These are phyloP conservation scores for Anhinga rufa DNA, from an alignment of 2,113 vertebrate species.

Conservation along the genomic window DNA sequence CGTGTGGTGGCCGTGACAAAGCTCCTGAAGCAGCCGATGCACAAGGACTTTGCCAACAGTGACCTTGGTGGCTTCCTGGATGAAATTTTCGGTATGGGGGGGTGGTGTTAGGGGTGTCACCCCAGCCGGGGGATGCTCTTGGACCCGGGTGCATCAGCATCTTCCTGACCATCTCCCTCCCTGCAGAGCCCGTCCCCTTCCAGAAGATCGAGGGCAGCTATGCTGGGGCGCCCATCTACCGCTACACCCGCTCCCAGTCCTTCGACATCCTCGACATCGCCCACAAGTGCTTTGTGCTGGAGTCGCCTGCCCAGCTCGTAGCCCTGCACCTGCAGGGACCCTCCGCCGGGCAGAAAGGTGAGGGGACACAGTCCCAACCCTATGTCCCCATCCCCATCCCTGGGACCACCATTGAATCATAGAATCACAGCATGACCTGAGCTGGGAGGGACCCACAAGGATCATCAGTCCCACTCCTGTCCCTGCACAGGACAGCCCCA, in stretches of 20 bases:
- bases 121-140: background rate
- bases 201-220: background rate
- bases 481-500: too few relatives aligned
- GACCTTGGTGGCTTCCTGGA: conserved; percentile 30
- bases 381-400: background rate
- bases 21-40: background rate
- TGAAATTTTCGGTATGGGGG: background rate
- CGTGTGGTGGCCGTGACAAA: background rate
- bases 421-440: too few relatives aligned
- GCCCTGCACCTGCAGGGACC: conserved; percentile 55
- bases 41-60: background rate
- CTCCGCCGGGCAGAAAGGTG: background rate
- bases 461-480: too few relatives aligned
- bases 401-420: too few relatives aligned
- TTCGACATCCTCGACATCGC: conserved; percentile 29
- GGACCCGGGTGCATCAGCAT: background rate
- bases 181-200: conserved; percentile 11
- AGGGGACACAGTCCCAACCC: fast-evolving
- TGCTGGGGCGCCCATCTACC: background rate
- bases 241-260: conserved; percentile 54
- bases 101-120: background rate
- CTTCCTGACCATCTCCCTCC: background rate
- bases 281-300: conserved; percentile 38
- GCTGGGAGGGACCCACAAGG: too few relatives aligned
- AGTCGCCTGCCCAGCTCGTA: conserved; percentile 46